phyloP scores from a whole-genome alignment of 2,113 vertebrate species.

The Carlito syrichta region DNA sequence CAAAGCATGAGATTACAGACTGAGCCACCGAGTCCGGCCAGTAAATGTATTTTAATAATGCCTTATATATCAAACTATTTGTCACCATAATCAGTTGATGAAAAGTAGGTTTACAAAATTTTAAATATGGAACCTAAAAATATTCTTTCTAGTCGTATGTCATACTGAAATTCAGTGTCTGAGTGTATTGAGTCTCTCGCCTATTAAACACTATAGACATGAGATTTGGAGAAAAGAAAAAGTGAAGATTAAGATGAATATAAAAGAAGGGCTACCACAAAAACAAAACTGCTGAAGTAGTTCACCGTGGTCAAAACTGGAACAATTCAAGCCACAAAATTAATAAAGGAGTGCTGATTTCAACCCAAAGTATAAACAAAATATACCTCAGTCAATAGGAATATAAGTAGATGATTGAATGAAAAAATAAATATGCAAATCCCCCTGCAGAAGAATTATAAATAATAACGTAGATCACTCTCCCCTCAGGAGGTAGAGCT shows the following conservation, averaged over 20 bases:
- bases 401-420: neutral
- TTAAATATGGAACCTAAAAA: neutral
- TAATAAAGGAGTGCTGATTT: neutral
- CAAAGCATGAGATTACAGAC: no score
- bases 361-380: neutral
- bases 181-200: neutral
- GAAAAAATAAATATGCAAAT: neutral
- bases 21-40: no score
- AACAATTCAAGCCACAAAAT: neutral
- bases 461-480: neutral
- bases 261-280: neutral
- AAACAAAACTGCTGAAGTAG: neutral
- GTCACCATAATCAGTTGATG: neutral
- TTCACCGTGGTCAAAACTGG: neutral
- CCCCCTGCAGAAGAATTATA: neutral
- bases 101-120: slow-evolving; percentile 26
- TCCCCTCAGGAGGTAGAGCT: fast-evolving
- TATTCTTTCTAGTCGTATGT: neutral
- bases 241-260: neutral
- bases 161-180: neutral
- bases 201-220: neutral
- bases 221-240: neutral
- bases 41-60: slow-evolving; percentile 58
- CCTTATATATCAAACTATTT: slow-evolving; percentile 46
- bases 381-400: neutral